Conservation (phyloP, 1,140 invertebrate genomes). For the Phymastichus coffea region DNA sequence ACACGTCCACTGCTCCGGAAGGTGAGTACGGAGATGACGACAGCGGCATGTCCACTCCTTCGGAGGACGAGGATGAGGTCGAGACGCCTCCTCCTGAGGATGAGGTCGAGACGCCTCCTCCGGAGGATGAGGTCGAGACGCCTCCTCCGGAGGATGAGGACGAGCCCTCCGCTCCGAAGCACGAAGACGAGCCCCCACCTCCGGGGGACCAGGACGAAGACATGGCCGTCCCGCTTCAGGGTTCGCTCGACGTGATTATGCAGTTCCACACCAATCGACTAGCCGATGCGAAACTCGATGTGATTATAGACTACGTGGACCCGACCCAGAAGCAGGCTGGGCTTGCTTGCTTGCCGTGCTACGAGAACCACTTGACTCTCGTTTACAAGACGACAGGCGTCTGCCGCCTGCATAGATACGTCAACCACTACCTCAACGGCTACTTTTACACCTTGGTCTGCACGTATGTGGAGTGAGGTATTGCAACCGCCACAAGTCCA, state of each 20-base stretch:
- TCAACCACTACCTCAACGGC: conserved; percentile 57
- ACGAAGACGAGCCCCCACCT: conserved; percentile 4
- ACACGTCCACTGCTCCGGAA: too few species aligned
- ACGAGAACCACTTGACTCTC: conserved; percentile 67
- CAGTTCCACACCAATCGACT: conserved; percentile 42
- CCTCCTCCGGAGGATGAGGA: background rate
- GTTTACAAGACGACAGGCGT: conserved; percentile 66
- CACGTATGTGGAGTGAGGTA: conserved; percentile 57
- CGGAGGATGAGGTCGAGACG: conserved; percentile 21
- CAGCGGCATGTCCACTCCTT: too few species aligned
- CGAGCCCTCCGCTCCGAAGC: background rate
- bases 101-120: too few species aligned
- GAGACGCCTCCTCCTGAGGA: too few species aligned
- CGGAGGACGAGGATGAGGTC: too few species aligned
- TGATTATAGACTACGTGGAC: conserved; percentile 48
- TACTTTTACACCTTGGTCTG: conserved; percentile 59
- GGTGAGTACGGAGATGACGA: too few species aligned
- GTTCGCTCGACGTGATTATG: conserved; percentile 46
- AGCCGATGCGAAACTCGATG: conserved; percentile 22
- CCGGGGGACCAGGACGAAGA: background rate
- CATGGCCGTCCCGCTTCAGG: too few species aligned
- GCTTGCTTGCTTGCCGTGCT: conserved; percentile 47
- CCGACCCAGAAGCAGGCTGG: conserved; percentile 37
- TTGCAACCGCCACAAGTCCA: background rate
- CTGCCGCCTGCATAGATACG: conserved; percentile 65